A percentile compares a stretch with the other conserved stretches of the same genome.
phyloP scores from a whole-genome alignment of 2,113 vertebrate genomes.

The Cyphomyrus plagiostoma region DNA sequence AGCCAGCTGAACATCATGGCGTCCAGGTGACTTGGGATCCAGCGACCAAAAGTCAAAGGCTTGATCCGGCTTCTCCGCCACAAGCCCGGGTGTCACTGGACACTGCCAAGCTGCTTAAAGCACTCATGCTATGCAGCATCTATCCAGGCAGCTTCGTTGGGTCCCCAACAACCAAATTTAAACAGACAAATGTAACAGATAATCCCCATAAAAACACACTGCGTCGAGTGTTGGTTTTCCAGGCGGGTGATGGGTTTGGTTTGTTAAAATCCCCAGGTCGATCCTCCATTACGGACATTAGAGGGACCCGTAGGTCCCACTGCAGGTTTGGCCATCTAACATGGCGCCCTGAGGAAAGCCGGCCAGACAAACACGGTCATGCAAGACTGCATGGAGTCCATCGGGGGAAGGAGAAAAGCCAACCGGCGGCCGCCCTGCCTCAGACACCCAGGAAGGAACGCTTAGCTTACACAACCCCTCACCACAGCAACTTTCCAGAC shows the following conservation, averaged over 20 bases:
- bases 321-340: neutral
- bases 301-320: neutral
- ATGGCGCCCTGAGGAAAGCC: neutral
- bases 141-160: neutral
- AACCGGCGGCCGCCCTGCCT: neutral
- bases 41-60: neutral
- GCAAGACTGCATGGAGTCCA: neutral
- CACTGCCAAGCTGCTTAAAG: neutral
- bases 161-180: neutral
- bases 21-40: neutral
- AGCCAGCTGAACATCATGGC: neutral
- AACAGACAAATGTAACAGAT: neutral
- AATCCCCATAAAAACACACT: neutral
- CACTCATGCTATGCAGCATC: neutral
- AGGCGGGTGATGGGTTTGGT: neutral
- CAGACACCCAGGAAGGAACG: neutral
- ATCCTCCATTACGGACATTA: neutral
- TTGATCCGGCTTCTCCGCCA: neutral
- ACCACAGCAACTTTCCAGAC: neutral
- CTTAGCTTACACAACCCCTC: neutral
- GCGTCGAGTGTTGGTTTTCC: neutral
- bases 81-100: neutral
- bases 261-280: neutral
- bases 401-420: neutral
- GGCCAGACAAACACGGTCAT: neutral